Evolutionary conservation across 2,113 vertebrate species (phyloP).

Genomic region (Hippocampus barbouri): DNA sequence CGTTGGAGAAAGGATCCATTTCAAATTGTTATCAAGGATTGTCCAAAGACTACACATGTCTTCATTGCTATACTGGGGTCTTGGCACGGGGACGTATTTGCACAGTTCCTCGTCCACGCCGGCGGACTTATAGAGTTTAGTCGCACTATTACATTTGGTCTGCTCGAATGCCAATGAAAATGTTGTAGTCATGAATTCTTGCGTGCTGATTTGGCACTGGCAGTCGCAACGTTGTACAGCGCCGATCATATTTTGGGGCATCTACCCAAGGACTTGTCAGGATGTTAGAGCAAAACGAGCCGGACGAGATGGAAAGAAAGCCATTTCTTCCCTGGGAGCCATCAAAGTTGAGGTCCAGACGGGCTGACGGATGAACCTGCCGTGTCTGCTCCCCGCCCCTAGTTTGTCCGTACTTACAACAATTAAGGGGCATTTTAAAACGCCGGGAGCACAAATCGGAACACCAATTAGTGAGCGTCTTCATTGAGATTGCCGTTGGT

Average conservation of each 20-base stretch:
- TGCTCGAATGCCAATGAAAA: slow-evolving; percentile 56
- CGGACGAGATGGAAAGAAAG: slow-evolving; percentile 31
- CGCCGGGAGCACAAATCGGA: neutral
- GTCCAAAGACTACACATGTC: slow-evolving; percentile 68
- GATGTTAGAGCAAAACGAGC: slow-evolving; percentile 35
- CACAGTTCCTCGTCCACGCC: slow-evolving; percentile 51
- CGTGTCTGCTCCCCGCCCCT: neutral
- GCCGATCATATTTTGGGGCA: slow-evolving; percentile 20
- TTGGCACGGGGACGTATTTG: slow-evolving; percentile 54
- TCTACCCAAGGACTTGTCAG: slow-evolving; percentile 46
- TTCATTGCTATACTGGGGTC: slow-evolving; percentile 54
- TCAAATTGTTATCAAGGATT: slow-evolving; percentile 66
- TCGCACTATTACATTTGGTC: slow-evolving; percentile 49
- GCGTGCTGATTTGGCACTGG: slow-evolving; percentile 53
- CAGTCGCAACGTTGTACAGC: slow-evolving; percentile 4
- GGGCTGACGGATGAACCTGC: slow-evolving; percentile 3
- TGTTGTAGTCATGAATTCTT: slow-evolving; percentile 49
- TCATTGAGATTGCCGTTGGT: too few relatives aligned
- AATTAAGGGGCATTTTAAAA: neutral
- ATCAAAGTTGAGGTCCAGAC: neutral
- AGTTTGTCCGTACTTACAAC: neutral
- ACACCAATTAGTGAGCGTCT: too few relatives aligned
- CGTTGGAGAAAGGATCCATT: slow-evolving; percentile 47
- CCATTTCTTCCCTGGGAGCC: slow-evolving; percentile 22
- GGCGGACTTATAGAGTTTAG: slow-evolving; percentile 44